Base-by-base conservation (phyloP, 2,113 vertebrate genomes). In the Clupea harengus region DNA sequence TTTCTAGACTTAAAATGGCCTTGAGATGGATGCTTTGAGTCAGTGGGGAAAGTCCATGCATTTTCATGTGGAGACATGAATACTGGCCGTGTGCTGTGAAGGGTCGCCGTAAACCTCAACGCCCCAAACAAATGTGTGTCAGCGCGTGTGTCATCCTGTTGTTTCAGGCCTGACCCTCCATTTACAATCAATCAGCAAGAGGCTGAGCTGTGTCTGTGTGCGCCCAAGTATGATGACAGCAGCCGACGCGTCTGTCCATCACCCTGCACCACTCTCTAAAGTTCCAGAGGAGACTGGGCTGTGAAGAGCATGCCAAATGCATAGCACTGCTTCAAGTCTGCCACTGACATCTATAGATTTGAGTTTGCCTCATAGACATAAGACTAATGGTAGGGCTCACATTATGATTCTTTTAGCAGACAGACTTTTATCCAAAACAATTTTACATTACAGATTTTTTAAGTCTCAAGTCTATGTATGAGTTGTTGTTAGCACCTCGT, bases 221-320 rank as follows among this genome's bases (percentile, higher is more conserved):
- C 72, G 28, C 72, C 72, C 72, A 39, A 78, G 72, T 78, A 78
- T 78, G 72, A 78, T 78, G 72, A 78, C 72, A 78, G 72, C 72
- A 8, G 9, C 44, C 72, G 32, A 78, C 72, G 6, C 28, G 72
- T 17, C 72, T 78, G 72, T 78, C 72, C 28, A 11, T 78, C 72
- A 78, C 13, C 25, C 72, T 17, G 72, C 67, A 13, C 25, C 67
- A 39, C 72, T 78, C 72, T 32, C 72, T 32, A 5, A 78, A 17
- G 72, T 44, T 78, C 22, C 54, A 60, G 18, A 60, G 54, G 54
- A 60, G 22, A 6, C 54, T 22, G 18, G 18, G 18, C 54, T 60
- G 54, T 60, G 20, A 60, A 60, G 18, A 60, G 54, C 54, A 60
- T 60, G 5, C 18, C 20, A 60, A 22, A 60, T 7, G 54, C 54